Conservation (phyloP, 1,140 invertebrate species). For the Pseudomyrmex sp. region DNA sequence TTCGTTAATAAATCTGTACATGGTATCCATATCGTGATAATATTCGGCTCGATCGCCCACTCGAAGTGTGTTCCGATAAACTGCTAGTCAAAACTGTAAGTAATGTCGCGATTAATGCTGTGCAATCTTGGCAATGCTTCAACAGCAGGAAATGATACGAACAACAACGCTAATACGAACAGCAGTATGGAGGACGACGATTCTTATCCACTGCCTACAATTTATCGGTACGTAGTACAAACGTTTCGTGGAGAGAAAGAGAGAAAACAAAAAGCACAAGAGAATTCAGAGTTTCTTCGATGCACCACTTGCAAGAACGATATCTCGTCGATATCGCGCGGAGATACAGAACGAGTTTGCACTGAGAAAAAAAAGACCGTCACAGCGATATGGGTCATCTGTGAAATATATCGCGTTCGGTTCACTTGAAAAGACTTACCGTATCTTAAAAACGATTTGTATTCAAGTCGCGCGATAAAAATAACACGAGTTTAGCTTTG, state of each 20-base stretch:
- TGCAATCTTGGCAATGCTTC: conserved; percentile 84
- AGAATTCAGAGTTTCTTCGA: too few relatives aligned
- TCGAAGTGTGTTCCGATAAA: conserved; percentile 27
- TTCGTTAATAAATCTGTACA: background rate
- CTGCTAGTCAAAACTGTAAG: conserved; percentile 6
- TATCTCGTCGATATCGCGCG: background rate
- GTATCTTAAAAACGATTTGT: too few relatives aligned
- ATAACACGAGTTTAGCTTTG: too few relatives aligned
- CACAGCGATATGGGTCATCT: background rate
- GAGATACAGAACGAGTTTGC: background rate
- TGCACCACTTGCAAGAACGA: too few relatives aligned
- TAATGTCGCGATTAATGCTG: conserved; percentile 84
- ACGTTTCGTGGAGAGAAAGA: too few relatives aligned
- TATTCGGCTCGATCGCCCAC: background rate
- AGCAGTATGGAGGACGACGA: conserved; percentile 89
- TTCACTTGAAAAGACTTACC: too few relatives aligned
- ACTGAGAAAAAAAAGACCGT: background rate
- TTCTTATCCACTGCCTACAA: conserved; percentile 91
- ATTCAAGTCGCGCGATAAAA: too few relatives aligned
- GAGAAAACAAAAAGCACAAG: too few relatives aligned
- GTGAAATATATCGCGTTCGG: too few relatives aligned
- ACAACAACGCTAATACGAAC: conserved; percentile 90
- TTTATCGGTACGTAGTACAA: conserved; percentile 89
- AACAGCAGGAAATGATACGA: conserved; percentile 87
- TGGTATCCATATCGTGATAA: conserved; percentile 24